Evolutionary conservation across 2,797 vertebrate genomes (phyloP), one percentile per base, ranked within the genome.

Genomic region (Podargus strigoides): DNA sequence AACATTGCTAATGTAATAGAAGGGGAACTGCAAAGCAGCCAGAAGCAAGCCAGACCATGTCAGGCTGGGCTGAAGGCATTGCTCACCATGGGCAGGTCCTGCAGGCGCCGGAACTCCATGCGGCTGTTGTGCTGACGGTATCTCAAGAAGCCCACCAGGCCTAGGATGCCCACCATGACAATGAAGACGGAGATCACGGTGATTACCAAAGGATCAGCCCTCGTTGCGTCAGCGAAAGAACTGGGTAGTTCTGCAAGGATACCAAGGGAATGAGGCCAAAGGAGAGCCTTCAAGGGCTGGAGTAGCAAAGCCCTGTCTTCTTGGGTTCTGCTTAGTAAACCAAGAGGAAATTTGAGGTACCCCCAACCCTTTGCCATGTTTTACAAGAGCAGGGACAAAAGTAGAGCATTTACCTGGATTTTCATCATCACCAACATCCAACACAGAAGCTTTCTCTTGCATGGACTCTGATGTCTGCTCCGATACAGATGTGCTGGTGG

Each of bases 51-150:
- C 89, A 81, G 80, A 55, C 80, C 34, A 7, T 1, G 10, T 4
- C 30, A 72, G 80, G 85, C 93, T 19, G 74, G 44, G 78, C 52
- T 89, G 62, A 22, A 62, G 81, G 64, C 12, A 8, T 9, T 23
- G 63, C 98, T 98, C 97, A 99, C 99, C 99, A 99, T 99, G 12
- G 99, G 99, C 36, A 99, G 97, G 88, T 99, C 98, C 95, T 99
- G 99, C 85, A 99, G 98, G 86, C 98, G 97, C 70, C 97, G 98
- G 96, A 99, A 99, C 91, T 98, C 98, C 13, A 98, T 98, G 42
- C 97, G 97, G 90, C 93, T 98, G 94, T 98, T 97, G 96, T 98
- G 97, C 56, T 97, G 97, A 28, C 98, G 98, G 89, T 99, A 98
- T 41, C 98, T 98, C 95, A 99, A 90, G 98, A 99, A 99, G 34